Conservation (phyloP, 1,140 invertebrate genomes). For the Aphelenchoides fujianensis region DNA sequence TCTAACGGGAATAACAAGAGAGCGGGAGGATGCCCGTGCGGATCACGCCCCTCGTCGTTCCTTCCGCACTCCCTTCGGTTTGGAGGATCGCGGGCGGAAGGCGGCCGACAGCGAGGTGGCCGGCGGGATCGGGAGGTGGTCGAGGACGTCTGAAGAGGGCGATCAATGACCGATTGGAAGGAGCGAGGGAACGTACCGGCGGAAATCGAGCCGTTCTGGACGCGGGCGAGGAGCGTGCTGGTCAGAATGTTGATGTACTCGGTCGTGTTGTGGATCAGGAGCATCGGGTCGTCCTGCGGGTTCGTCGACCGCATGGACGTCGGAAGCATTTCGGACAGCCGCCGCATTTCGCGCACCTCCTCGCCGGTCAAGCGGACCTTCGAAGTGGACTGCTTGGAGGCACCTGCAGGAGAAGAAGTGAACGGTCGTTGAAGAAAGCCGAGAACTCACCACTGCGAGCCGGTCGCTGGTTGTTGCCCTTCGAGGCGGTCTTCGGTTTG, state of each 20-base stretch:
- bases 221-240: slow-evolving; percentile 20
- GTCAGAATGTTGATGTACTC: slow-evolving; percentile 29
- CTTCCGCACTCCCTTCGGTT: no score
- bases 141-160: not conserved
- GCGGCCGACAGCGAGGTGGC: no score
- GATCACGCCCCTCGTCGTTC: no score
- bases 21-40: no score
- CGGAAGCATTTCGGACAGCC: slow-evolving; percentile 25
- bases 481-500: not conserved
- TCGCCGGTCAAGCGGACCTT: slow-evolving; percentile 15
- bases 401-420: slow-evolving; percentile 2
- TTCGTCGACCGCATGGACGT: slow-evolving; percentile 22
- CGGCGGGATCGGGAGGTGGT: not conserved
- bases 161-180: not conserved
- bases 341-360: slow-evolving; percentile 19
- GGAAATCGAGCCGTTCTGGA: slow-evolving; percentile 7
- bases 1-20: no score
- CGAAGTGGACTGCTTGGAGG: slow-evolving; percentile 15
- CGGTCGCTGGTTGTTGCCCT: not conserved
- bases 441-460: not conserved
- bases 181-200: not conserved
- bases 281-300: slow-evolving; percentile 9
- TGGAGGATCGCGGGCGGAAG: no score
- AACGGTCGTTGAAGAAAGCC: not conserved
- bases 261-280: slow-evolving; percentile 27